Evolutionary conservation across 2,888 invertebrate genomes (phyloP).

Genomic region (Cryptus armator): DNA sequence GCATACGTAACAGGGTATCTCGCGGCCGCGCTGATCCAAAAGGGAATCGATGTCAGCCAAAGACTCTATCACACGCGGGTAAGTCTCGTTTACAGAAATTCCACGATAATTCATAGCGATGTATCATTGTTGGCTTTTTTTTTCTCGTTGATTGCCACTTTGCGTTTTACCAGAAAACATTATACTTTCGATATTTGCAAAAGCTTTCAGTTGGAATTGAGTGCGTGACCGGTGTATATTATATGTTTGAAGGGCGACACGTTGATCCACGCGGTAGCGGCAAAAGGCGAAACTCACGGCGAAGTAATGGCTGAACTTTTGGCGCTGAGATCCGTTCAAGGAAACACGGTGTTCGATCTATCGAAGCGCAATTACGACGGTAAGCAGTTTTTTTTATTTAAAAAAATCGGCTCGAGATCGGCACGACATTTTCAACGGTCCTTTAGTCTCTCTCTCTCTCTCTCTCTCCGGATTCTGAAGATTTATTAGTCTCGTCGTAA

Average conservation of each 20-base stretch:
- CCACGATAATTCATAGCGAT: not conserved
- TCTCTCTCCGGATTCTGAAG: not conserved
- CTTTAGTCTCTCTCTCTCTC: too few species aligned
- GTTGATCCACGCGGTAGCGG: constrained; percentile 78
- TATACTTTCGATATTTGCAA: not conserved
- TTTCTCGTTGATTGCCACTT: too few species aligned
- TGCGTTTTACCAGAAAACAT: too few species aligned
- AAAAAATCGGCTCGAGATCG: not conserved
- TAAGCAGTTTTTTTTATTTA: constrained; percentile 64
- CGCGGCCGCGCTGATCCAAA: constrained; percentile 77
- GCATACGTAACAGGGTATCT: constrained; percentile 79
- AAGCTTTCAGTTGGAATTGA: not conserved
- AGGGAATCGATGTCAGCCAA: constrained; percentile 77
- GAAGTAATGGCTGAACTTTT: constrained; percentile 78
- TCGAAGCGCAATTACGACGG: constrained; percentile 80
- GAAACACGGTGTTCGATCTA: constrained; percentile 78
- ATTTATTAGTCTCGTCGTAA: not conserved
- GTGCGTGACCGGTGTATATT: constrained; percentile 10
- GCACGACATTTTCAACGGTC: not conserved
- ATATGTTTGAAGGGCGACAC: constrained; percentile 76
- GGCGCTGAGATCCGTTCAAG: constrained; percentile 75
- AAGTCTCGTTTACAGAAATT: constrained; percentile 29
- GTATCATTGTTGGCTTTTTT: too few species aligned
- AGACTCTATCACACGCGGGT: constrained; percentile 76
- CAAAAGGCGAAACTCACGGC: constrained; percentile 77